Percentiles rank a stretch among this genome's conserved stretches.
Evolutionary conservation across 2,113 vertebrate genomes (phyloP).

Genomic region (Morone saxatilis): DNA sequence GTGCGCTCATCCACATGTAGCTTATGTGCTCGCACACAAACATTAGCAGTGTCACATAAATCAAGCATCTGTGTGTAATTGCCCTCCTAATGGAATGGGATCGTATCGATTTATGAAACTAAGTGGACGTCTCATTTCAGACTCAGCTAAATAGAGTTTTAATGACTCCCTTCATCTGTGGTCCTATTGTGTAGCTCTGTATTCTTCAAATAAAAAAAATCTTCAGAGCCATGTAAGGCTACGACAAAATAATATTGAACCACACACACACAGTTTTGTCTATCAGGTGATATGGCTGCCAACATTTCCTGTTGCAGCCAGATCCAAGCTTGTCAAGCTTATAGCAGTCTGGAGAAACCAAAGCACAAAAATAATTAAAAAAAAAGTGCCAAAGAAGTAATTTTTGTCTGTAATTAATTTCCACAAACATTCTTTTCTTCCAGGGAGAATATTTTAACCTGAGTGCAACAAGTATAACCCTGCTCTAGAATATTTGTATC

Average conservation of each 20-base stretch:
- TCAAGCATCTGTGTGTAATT: conserved; percentile 59
- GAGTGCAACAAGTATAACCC: not conserved
- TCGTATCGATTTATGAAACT: conserved; percentile 63
- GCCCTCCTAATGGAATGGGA: conserved; percentile 54
- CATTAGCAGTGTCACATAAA: conserved; percentile 49
- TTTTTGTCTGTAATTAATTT: not conserved
- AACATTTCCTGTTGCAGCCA: not conserved
- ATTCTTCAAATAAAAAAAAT: conserved; percentile 13
- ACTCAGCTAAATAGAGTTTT: conserved; percentile 52
- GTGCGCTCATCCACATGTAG: conserved; percentile 20
- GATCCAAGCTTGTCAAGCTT: not conserved
- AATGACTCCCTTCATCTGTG: conserved; percentile 47
- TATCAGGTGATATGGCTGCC: not conserved
- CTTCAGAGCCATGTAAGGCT: conserved; percentile 6
- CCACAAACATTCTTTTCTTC: not conserved
- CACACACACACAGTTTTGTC: not conserved
- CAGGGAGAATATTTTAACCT: not conserved
- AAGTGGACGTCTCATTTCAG: conserved; percentile 60
- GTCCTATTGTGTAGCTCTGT: conserved; percentile 25
- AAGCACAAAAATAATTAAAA: not conserved
- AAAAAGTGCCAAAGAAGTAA: not conserved
- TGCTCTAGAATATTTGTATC: not conserved
- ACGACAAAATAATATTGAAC: conserved; percentile 34
- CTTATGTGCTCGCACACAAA: conserved; percentile 19
- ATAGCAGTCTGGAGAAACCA: not conserved